Evolutionary conservation across 2,797 vertebrate genomes (phyloP).

Genomic region (Hylomyscus alleni): DNA sequence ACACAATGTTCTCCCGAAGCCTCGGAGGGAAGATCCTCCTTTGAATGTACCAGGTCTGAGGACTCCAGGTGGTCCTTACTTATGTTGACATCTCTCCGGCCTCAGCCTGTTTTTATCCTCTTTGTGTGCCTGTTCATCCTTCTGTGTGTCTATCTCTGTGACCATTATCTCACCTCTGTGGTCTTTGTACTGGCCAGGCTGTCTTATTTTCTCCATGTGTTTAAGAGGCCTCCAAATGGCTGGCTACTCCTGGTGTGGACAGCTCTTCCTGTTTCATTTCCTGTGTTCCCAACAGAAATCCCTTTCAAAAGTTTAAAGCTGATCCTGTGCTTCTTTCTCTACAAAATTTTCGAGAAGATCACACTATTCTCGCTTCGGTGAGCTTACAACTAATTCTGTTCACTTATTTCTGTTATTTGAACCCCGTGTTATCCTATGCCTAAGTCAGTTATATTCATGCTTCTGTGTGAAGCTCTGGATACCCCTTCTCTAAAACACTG

Average conservation of each 20-base stretch:
- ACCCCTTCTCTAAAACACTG: not conserved
- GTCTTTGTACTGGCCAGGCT: not conserved
- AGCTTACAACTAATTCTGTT: not conserved
- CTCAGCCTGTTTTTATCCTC: not conserved
- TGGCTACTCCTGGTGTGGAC: not conserved
- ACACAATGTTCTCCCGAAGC: not conserved
- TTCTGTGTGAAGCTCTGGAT: not conserved
- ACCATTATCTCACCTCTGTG: no score
- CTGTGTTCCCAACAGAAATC: not conserved
- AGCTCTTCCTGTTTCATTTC: not conserved
- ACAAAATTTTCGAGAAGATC: not conserved
- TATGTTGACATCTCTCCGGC: not conserved
- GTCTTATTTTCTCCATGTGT: not conserved
- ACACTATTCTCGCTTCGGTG: not conserved
- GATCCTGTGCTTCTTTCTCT: not conserved
- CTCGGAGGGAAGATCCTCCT: not conserved
- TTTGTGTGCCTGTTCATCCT: not conserved
- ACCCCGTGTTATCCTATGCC: not conserved
- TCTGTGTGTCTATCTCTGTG: not conserved
- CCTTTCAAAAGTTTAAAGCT: not conserved
- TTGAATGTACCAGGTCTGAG: not conserved
- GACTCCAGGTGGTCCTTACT: not conserved
- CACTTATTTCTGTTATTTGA: not conserved
- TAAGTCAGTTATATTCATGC: not conserved
- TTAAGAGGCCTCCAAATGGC: not conserved